Percentiles rank a stretch among this genome's conserved stretches.
Evolutionary conservation across 1,140 invertebrate genomes (phyloP).

Genomic region (Cherax destructor): DNA sequence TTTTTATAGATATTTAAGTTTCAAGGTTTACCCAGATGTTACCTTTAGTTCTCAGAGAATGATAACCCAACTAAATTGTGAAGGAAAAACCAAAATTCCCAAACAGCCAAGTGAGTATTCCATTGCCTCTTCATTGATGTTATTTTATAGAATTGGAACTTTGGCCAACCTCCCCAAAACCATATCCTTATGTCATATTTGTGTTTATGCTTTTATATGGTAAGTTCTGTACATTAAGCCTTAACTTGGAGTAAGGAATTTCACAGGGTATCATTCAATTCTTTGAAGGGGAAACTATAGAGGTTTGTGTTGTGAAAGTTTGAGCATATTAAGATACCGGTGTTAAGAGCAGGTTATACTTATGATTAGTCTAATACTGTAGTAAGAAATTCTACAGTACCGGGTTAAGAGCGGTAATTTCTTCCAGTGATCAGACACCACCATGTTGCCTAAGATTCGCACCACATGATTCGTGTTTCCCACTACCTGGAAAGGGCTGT

Average conservation of each 20-base stretch:
- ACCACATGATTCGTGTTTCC: background rate
- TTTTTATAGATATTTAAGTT: background rate
- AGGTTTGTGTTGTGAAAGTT: background rate
- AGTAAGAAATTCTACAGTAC: background rate
- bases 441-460: slow-evolving; percentile 10
- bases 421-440: background rate
- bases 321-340: background rate
- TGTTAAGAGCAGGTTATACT: background rate
- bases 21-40: background rate
- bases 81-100: background rate
- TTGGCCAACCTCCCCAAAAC: background rate
- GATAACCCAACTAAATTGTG: background rate
- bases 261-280: background rate
- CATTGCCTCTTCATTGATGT: background rate
- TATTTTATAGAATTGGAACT: background rate
- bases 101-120: background rate
- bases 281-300: background rate
- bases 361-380: background rate
- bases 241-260: background rate
- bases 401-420: background rate
- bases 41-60: background rate
- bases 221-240: background rate
- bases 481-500: background rate
- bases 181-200: background rate
- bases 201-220: background rate